Evolutionary conservation across 1,140 invertebrate genomes (phyloP), one percentile per base, ranked within the genome.

Genomic region (Arion vulgaris): DNA sequence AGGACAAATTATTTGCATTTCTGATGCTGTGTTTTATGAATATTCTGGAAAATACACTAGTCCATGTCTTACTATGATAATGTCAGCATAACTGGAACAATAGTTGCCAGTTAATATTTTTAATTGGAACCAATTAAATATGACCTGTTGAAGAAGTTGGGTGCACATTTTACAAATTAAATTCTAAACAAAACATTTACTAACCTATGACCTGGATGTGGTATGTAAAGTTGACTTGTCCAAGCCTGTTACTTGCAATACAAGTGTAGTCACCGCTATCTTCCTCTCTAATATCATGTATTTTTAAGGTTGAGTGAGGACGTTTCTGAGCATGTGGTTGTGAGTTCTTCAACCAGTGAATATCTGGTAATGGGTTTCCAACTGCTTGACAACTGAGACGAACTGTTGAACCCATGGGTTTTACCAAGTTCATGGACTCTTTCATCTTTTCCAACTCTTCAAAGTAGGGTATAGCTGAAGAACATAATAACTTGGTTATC

Each of bases 351-450:
- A 84, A 41, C 71, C 81, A 66, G 69, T 85, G 82, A 51, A 91
- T 87, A 83, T 91, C 88, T n/a, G 93, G 93, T 80, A 87, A 84
- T 17, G 93, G 93, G n/a, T 89, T 91, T 26, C 93, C 93, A 1
- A 84, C 77, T 11, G 92, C 93, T 32, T 86, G 86, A 81, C 93
- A 93, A 69, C 87, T 86, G 5, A 93, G 86, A 0, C 88, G 79
- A 19, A 89, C 82, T 15, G 86, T 86, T 76, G 87, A 88, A 17
- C 88, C 88, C 41, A 86, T 85, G 0, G 89, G 91, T 38, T 85
- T 78, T 19, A 76, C 79, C 2, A 87, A 79, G 72, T 85, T 73
- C 32, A 79, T 78, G 17, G 73, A 78, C 28, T 81, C 57, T 49
- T 86, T 84, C 89, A 90, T 90, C 77, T 89, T 88, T 26, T 87